Evolutionary conservation across 1,140 invertebrate genomes (phyloP).

Genomic region (Laodelphax striatellus): DNA sequence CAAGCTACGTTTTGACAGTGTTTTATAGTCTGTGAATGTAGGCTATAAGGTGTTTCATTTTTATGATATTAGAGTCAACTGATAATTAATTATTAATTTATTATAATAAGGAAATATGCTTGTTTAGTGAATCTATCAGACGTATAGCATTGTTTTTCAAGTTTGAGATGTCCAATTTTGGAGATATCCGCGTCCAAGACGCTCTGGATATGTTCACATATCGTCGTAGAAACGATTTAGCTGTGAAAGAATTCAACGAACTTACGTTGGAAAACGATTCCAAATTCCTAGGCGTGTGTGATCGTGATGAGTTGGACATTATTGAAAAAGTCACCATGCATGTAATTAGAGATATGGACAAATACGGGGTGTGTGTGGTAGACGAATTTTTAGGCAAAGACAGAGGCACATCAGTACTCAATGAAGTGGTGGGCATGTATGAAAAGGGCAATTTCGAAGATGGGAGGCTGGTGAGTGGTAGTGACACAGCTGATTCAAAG

Average conservation of each 20-base stretch:
- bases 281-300: slow-evolving; percentile 40
- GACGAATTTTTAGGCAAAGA: slow-evolving; percentile 82
- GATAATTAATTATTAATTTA: no score
- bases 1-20: no score
- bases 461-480: slow-evolving; percentile 68
- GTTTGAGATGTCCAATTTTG: background rate
- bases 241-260: slow-evolving; percentile 16
- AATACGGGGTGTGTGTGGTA: slow-evolving; percentile 83
- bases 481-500: slow-evolving; percentile 46
- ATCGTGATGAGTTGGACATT: slow-evolving; percentile 31
- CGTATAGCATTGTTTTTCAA: no score
- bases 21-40: no score
- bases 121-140: no score
- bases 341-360: slow-evolving; percentile 72
- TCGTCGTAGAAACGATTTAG: no score
- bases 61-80: no score
- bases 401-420: slow-evolving; percentile 61
- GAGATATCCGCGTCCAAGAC: background rate
- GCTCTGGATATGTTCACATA: background rate
- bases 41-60: no score
- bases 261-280: slow-evolving; percentile 27
- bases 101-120: no score
- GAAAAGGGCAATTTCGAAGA: slow-evolving; percentile 67
- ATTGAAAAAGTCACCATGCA: slow-evolving; percentile 54
- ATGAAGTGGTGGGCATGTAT: slow-evolving; percentile 75